Conservation (phyloP, 1,140 invertebrate species). For the Trichogramma pretiosum region DNA sequence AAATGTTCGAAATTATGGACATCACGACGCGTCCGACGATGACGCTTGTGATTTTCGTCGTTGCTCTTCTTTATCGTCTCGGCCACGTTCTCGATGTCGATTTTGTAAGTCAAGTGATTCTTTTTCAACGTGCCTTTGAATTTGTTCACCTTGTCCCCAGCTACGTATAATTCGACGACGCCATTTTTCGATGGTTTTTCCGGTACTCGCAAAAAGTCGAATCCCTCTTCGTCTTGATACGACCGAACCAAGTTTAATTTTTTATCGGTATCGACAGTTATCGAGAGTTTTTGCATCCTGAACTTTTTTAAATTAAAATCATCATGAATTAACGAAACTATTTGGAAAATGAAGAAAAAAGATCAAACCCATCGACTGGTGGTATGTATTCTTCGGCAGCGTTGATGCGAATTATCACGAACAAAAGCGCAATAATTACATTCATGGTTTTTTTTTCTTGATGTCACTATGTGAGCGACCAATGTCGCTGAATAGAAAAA, state of each 20-base stretch:
- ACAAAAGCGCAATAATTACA: no score
- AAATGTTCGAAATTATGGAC: slow-evolving; percentile 3
- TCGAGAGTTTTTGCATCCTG: slow-evolving; percentile 20
- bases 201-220: slow-evolving; percentile 15
- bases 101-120: slow-evolving; percentile 10
- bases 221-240: slow-evolving; percentile 2
- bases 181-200: background rate
- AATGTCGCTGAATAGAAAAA: no score
- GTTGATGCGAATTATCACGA: no score
- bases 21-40: no score
- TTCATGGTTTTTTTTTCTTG: no score
- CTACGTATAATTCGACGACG: slow-evolving; percentile 13
- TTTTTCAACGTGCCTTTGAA: slow-evolving; percentile 14
- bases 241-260: slow-evolving; percentile 5
- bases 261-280: slow-evolving; percentile 9
- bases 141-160: background rate
- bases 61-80: slow-evolving; percentile 6
- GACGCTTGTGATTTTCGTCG: no score
- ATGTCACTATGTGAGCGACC: no score
- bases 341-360: no score
- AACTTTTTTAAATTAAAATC: no score
- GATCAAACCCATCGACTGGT: no score
- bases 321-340: no score
- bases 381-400: no score
- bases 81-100: slow-evolving; percentile 14